Conservation (phyloP, 2,113 vertebrate genomes). For the Stigmatopora argus region DNA sequence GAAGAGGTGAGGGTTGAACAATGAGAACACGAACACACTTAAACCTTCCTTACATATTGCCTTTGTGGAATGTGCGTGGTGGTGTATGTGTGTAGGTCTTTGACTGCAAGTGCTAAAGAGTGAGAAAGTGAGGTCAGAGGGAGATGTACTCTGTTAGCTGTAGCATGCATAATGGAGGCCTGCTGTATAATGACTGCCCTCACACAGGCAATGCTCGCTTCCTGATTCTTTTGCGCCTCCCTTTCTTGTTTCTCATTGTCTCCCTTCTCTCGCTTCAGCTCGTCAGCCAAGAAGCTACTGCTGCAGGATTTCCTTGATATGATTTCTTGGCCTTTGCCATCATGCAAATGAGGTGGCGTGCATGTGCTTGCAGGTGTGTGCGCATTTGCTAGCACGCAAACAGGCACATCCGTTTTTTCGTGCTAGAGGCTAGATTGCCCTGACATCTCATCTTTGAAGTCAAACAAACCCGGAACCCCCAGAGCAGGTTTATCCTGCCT, state of each 20-base stretch:
- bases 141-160: constrained; percentile 47
- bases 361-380: not conserved
- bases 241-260: constrained; percentile 8
- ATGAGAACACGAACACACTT: constrained; percentile 39
- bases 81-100: constrained; percentile 1
- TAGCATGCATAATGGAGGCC: constrained; percentile 59
- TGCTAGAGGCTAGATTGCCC: constrained; percentile 43
- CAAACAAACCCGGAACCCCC: constrained; percentile 59
- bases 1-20: constrained; percentile 57
- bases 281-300: constrained; percentile 21
- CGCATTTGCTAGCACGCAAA: constrained; percentile 13
- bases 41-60: constrained; percentile 29
- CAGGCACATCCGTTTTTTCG: constrained; percentile 34
- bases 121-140: constrained; percentile 44
- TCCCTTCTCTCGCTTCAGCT: constrained; percentile 36
- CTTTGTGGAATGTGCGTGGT: constrained; percentile 14
- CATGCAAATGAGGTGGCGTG: constrained; percentile 16
- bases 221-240: constrained; percentile 4
- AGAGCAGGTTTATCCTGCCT: constrained; percentile 63
- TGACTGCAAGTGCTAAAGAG: constrained; percentile 19
- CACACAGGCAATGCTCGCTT: constrained; percentile 34
- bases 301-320: constrained; percentile 44
- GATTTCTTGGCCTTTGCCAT: constrained; percentile 33
- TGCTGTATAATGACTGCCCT: constrained; percentile 60
- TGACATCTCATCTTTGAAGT: constrained; percentile 59